Evolutionary conservation across 2,113 vertebrate species (phyloP).

Genomic region (Gobio gobio): DNA sequence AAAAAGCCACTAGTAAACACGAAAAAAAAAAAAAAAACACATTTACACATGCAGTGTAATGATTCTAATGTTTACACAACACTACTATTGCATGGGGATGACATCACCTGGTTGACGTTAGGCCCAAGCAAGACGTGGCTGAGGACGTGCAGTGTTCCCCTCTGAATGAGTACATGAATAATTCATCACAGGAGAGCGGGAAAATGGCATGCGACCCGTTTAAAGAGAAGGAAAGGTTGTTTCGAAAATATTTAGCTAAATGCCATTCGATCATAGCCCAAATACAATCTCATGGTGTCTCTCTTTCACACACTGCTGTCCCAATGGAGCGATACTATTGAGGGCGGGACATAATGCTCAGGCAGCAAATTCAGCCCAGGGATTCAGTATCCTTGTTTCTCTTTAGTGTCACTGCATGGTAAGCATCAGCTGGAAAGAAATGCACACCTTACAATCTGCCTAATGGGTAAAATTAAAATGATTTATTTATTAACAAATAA

Average conservation of each 20-base stretch:
- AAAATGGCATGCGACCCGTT: conserved; percentile 17
- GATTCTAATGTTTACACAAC: not conserved
- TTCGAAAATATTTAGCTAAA: conserved; percentile 1
- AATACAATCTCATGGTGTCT: conserved; percentile 9
- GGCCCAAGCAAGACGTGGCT: not conserved
- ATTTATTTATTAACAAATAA: not conserved
- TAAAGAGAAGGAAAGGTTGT: not conserved
- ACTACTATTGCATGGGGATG: conserved; percentile 33
- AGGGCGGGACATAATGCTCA: not conserved
- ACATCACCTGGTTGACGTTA: conserved; percentile 36
- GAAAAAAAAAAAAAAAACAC: too few species aligned
- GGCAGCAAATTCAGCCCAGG: not conserved
- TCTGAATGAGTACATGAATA: conserved; percentile 35
- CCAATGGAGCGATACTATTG: conserved; percentile 36
- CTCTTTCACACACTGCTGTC: conserved; percentile 44
- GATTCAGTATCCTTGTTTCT: conserved; percentile 7
- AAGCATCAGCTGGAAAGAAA: not conserved
- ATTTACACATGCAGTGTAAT: not conserved
- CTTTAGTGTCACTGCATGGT: not conserved
- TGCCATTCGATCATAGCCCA: not conserved
- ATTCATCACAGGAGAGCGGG: conserved; percentile 24
- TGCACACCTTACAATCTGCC: not conserved
- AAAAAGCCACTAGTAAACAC: too few species aligned
- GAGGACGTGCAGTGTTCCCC: not conserved
- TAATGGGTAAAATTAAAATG: not conserved